Evolutionary conservation across 2,113 vertebrate genomes (phyloP).

Genomic region (Blennius ocellaris): DNA sequence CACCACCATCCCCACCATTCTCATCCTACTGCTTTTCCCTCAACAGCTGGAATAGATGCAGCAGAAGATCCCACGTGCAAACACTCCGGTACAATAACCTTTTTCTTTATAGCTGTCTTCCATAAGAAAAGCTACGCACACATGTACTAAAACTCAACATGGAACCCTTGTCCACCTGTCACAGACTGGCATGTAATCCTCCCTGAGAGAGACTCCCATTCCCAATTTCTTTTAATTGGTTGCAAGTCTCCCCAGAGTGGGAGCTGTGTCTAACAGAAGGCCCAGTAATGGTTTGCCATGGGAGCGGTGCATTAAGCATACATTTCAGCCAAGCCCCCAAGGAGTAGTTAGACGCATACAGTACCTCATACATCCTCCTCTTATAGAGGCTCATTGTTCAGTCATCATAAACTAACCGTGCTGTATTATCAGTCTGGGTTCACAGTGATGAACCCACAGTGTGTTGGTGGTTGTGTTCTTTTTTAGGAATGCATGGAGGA

Average conservation of each 20-base stretch:
- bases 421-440: constrained; percentile 20
- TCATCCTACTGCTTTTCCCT: constrained; percentile 9
- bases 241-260: constrained; percentile 47
- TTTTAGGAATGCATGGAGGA: constrained; percentile 9
- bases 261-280: constrained; percentile 33
- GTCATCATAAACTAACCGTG: constrained; percentile 27
- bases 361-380: constrained; percentile 10
- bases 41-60: constrained; percentile 46
- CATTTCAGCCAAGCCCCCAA: constrained; percentile 25
- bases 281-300: constrained; percentile 60
- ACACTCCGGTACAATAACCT: constrained; percentile 30
- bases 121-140: constrained; percentile 14
- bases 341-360: constrained; percentile 20
- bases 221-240: constrained; percentile 70
- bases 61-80: constrained; percentile 42
- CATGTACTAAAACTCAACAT: constrained; percentile 14
- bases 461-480: not conserved
- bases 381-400: constrained; percentile 5
- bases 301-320: constrained; percentile 62
- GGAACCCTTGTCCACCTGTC: constrained; percentile 53
- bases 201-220: constrained; percentile 30
- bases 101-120: constrained; percentile 18
- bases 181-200: constrained; percentile 21
- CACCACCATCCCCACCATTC: not conserved
- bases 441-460: constrained; percentile 16